These are phyloP conservation scores for Eristalis tenax DNA, from an alignment of 2,888 invertebrate genomes.

Conservation along the genomic window DNA sequence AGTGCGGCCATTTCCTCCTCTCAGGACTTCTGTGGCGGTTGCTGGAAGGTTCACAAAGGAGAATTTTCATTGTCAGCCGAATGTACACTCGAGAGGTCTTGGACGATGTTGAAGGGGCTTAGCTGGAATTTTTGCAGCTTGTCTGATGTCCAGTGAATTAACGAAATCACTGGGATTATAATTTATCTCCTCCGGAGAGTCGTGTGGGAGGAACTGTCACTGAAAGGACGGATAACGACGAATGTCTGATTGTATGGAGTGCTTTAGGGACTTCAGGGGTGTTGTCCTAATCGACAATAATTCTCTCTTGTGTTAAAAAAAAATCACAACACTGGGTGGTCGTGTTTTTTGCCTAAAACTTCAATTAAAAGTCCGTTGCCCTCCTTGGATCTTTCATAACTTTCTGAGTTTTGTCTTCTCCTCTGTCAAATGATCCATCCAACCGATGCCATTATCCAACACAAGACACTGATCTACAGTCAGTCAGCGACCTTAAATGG, in stretches of 20 bases:
- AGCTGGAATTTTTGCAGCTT: not conserved
- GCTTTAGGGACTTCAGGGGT: too few species aligned
- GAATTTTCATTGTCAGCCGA: not conserved
- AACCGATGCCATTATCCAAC: too few species aligned
- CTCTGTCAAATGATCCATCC: not conserved
- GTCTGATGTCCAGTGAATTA: not conserved
- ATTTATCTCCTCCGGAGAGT: not conserved
- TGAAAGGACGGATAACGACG: too few species aligned
- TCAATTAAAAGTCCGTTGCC: not conserved
- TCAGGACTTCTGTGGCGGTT: not conserved
- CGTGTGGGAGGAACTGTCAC: too few species aligned
- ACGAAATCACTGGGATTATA: not conserved
- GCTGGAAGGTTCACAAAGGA: not conserved
- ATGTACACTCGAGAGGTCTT: not conserved
- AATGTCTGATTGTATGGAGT: too few species aligned
- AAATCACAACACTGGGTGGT: too few species aligned
- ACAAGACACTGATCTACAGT: not conserved
- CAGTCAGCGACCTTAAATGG: not conserved
- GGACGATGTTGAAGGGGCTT: not conserved
- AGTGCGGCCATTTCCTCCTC: not conserved
- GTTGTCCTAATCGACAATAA: too few species aligned
- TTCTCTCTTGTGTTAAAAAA: too few species aligned
- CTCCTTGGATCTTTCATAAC: not conserved
- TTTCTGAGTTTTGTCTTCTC: not conserved
- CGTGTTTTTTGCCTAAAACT: not conserved